Evolutionary conservation across 2,113 vertebrate genomes (phyloP).

Genomic region (Heterotilapia buettikoferi): DNA sequence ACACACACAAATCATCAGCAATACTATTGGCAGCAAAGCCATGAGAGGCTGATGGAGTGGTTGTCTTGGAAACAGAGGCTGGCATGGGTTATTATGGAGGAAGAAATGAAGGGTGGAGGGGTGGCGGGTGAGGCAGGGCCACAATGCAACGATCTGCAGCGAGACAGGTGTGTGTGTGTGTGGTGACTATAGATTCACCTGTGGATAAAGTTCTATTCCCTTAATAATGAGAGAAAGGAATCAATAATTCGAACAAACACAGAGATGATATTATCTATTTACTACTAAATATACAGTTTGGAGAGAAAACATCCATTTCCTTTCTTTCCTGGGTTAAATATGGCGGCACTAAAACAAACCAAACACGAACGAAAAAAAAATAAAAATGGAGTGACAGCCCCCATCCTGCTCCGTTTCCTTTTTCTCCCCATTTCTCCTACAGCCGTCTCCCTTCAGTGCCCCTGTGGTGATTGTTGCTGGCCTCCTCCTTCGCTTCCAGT

Average conservation of each 20-base stretch:
- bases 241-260: neutral
- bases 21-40: slow-evolving; percentile 40
- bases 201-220: neutral
- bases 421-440: neutral
- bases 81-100: slow-evolving; percentile 50
- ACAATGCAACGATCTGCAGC: slow-evolving; percentile 35
- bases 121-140: neutral
- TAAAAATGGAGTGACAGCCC: neutral
- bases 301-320: neutral
- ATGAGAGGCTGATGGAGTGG: slow-evolving; percentile 58
- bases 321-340: neutral
- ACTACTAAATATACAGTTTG: neutral
- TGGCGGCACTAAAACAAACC: neutral
- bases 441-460: slow-evolving; percentile 17
- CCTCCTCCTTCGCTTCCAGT: slow-evolving; percentile 4
- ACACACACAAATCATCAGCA: slow-evolving; percentile 19
- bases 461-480: slow-evolving; percentile 36
- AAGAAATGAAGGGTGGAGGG: slow-evolving; percentile 24
- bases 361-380: rapidly evolving
- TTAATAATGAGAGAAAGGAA: neutral
- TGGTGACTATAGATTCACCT: neutral
- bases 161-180: neutral
- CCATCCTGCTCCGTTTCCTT: neutral
- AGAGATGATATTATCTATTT: neutral
- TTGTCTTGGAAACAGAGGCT: slow-evolving; percentile 68